These are phyloP conservation scores for Ophonus ardosiacus DNA, from an alignment of 2,888 invertebrate genomes.

Conservation along the genomic window DNA sequence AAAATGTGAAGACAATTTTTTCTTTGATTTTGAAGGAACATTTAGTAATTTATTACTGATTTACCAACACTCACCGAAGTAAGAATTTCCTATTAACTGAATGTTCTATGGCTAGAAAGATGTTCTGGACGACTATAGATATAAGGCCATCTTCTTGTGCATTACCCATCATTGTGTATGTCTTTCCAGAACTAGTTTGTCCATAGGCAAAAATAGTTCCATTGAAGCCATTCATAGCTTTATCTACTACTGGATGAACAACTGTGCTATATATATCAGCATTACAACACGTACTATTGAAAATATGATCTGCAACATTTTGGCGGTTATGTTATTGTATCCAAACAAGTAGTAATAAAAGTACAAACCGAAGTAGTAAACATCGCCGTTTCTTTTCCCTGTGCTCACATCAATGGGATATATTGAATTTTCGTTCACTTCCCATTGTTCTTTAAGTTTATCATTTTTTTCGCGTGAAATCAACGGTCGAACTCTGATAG, in stretches of 20 bases:
- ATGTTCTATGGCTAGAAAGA: conserved; percentile 83
- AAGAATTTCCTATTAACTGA: conserved; percentile 85
- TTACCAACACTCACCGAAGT: conserved; percentile 77
- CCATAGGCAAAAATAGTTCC: conserved; percentile 95
- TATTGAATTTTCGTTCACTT: conserved; percentile 79
- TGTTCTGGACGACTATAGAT: conserved; percentile 82
- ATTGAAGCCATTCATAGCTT: conserved; percentile 86
- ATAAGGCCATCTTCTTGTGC: conserved; percentile 85
- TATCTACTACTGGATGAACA: conserved; percentile 84
- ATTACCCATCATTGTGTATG: conserved; percentile 89
- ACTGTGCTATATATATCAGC: conserved; percentile 82
- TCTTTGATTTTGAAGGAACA: background rate
- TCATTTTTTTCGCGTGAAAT: conserved; percentile 82
- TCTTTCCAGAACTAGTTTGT: conserved; percentile 94
- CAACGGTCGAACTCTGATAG: conserved; percentile 85
- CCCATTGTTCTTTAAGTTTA: conserved; percentile 80
- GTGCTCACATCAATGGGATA: conserved; percentile 78
- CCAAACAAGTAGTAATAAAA: conserved; percentile 65
- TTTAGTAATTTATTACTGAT: background rate
- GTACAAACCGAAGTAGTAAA: conserved; percentile 75
- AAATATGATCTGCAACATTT: conserved; percentile 84
- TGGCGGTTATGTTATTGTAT: conserved; percentile 67
- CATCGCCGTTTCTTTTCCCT: conserved; percentile 71
- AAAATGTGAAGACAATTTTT: background rate
- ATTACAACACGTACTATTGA: conserved; percentile 80